Base-by-base conservation (phyloP, 1,140 invertebrate species). In the Periplaneta americana region DNA sequence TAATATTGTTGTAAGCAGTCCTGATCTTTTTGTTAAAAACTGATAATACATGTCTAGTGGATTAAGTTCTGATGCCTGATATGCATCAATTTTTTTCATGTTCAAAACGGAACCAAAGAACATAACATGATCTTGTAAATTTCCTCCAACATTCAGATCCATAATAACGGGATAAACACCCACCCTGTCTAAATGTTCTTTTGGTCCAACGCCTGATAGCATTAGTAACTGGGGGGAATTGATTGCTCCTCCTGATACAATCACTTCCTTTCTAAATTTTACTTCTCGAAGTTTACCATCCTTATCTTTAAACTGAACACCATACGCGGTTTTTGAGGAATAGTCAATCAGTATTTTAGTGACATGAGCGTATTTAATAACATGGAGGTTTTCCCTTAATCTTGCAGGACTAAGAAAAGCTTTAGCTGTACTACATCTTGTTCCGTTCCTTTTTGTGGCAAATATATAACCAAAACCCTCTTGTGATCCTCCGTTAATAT, bases 221-320 rank as follows among this genome's bases (percentile, higher is more conserved):
- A 98, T 97, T 10, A 99, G 87, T 0, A 99, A 85, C 84, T 99
- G 97, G 0, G 98, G 95, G 0, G 96, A 96, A 86, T 98, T 97
- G 0, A 99, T 91, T 0, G 96, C 91, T 1, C 98, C 98, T 1
- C 93, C 96, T 11, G 95, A 96, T 10, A 98, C 83, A 76, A 98
- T 95, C 0, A 94, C 89, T 88, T 99, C 98, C 85, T 95, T 97
- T 18, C 88, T 91, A 0, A 96, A 95, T 74, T 92, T 87, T 15
- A 96, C 93, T 34, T 93, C 91, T 83, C 93, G 91, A 0, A 93
- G 86, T 87, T 92, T 92, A 78, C 92, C 92, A 74, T 96, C 91
- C 18, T 66, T 33, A 11, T 5, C 15, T 18, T 3, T 77, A 22
- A 94, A 94, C n/a, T 66, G n/a, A 36, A 81, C 80, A 28, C 66